Conservation (phyloP, 2,113 vertebrate genomes). For the Archilochus colubris region DNA sequence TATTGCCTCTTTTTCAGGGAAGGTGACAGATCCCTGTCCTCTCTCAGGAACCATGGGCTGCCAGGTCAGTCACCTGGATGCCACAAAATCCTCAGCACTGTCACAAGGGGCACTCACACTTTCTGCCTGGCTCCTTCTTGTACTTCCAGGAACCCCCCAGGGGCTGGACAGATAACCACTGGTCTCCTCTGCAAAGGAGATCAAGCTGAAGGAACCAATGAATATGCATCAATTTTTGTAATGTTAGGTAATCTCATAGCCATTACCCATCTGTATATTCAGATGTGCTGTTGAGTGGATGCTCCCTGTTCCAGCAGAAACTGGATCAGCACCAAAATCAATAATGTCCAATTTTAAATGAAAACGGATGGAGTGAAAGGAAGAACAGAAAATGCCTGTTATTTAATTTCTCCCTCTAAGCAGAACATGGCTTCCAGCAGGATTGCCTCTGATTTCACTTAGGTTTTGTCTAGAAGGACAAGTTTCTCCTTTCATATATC, state of each 20-base stretch:
- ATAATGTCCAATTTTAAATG: not conserved
- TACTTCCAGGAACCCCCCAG: rapidly evolving
- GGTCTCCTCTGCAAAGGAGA: not conserved
- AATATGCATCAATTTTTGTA: not conserved
- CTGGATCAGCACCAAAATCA: not conserved
- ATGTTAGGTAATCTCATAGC: not conserved
- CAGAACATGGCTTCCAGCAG: not conserved
- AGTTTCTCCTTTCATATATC: not conserved
- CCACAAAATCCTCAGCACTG: not conserved
- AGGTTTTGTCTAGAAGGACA: not conserved
- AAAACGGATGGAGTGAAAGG: not conserved
- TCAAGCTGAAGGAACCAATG: not conserved
- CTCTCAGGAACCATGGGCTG: not conserved
- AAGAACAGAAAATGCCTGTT: not conserved
- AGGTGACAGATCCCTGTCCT: not conserved
- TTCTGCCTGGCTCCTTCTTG: not conserved
- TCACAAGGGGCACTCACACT: not conserved
- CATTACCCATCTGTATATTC: not conserved
- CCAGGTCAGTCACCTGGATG: not conserved
- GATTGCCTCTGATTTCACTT: not conserved
- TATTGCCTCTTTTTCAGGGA: not conserved
- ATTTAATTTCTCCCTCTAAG: not conserved
- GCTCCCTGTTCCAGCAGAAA: not conserved
- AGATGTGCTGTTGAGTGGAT: not conserved
- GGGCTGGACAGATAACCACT: not conserved